These are phyloP conservation scores for Oreonectes daqikongensis DNA, from an alignment of 2,797 vertebrate genomes.

Conservation along the genomic window DNA sequence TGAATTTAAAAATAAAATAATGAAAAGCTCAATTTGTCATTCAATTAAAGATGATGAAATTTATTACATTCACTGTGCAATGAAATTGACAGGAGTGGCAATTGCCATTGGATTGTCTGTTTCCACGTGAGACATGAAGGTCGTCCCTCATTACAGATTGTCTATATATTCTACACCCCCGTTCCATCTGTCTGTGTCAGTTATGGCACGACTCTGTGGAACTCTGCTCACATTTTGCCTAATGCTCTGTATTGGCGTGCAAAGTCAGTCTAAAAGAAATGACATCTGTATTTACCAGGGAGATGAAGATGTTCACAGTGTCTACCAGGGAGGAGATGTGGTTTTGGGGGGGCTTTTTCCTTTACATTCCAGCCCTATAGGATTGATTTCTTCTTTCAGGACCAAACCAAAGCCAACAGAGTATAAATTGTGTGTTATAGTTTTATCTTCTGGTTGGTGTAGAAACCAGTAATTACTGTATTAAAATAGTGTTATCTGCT, in stretches of 20 bases:
- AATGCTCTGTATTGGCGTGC: constrained; percentile 34
- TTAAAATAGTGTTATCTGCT: background rate
- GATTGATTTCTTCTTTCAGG: constrained; percentile 58
- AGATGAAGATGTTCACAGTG: constrained; percentile 61
- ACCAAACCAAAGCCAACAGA: constrained; percentile 61
- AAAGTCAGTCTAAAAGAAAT: constrained; percentile 30
- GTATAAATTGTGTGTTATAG: constrained; percentile 69
- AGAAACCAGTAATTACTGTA: background rate
- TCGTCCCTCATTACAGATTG: constrained; percentile 10
- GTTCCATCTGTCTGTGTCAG: constrained; percentile 10
- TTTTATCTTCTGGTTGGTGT: background rate
- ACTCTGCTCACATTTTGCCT: constrained; percentile 41
- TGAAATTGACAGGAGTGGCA: background rate
- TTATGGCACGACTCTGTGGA: constrained; percentile 49
- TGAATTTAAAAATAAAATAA: too few relatives aligned
- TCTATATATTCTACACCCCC: constrained; percentile 34
- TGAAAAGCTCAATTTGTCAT: too few relatives aligned
- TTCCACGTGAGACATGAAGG: constrained; percentile 7
- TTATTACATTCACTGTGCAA: too few relatives aligned
- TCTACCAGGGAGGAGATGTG: constrained; percentile 72
- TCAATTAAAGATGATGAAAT: too few relatives aligned
- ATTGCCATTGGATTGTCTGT: background rate
- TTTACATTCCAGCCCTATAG: constrained; percentile 68
- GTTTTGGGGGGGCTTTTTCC: constrained; percentile 74
- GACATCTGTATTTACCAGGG: constrained; percentile 67